A percentile compares a stretch with the other conserved stretches of the same genome.
Conservation (phyloP, 1,140 invertebrate genomes). For the Drosophila teissieri region DNA sequence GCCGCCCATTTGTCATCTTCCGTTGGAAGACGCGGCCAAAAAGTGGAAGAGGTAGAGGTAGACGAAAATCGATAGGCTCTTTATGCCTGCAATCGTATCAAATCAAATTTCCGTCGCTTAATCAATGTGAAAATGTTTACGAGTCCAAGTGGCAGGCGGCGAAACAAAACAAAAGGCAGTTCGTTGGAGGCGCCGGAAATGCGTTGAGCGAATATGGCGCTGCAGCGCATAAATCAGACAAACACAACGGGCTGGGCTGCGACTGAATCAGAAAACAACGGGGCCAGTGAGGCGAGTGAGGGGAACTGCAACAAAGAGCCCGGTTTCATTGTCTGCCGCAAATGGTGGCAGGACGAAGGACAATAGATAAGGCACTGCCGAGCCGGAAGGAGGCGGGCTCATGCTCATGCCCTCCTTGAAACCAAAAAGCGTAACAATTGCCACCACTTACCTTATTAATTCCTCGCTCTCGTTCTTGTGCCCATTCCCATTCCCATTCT, state of each 20-base stretch:
- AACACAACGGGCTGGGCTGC: conserved; percentile 22
- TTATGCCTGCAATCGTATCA: conserved; percentile 63
- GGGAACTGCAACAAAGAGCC: conserved; percentile 55
- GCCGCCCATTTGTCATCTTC: conserved; percentile 69
- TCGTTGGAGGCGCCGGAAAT: conserved; percentile 51
- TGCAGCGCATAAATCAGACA: conserved; percentile 73
- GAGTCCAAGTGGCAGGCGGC: conserved; percentile 40
- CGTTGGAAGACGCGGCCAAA: neutral
- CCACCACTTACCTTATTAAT: conserved; percentile 72
- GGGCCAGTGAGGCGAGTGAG: conserved; percentile 14
- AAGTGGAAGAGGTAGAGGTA: conserved; percentile 18
- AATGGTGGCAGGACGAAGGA: conserved; percentile 37
- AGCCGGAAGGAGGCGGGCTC: conserved; percentile 28
- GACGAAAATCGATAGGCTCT: conserved; percentile 64
- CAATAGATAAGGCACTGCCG: conserved; percentile 5
- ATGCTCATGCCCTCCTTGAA: conserved; percentile 3
- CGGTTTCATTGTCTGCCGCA: conserved; percentile 59
- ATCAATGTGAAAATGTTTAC: conserved; percentile 76
- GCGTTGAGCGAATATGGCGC: conserved; percentile 70
- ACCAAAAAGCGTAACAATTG: conserved; percentile 69
- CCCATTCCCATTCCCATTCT: neutral
- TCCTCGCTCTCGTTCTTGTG: conserved; percentile 45
- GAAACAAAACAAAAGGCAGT: conserved; percentile 70
- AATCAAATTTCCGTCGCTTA: conserved; percentile 78
- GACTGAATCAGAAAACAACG: conserved; percentile 33